Evolutionary conservation across 2,888 invertebrate genomes (phyloP), one percentile per base, ranked within the genome.

Genomic region (Bibio marci): DNA sequence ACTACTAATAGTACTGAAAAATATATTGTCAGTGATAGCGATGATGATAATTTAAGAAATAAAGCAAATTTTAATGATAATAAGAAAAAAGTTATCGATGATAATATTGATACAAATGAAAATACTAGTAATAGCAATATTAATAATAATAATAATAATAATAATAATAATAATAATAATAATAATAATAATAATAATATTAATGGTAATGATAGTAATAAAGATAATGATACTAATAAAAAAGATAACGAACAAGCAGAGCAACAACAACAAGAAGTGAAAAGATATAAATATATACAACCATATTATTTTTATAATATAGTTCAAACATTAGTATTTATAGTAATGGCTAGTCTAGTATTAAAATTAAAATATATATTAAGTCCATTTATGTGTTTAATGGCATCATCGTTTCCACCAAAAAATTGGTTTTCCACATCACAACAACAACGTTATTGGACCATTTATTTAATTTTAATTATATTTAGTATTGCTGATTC

Each of bases 351-450:
- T n/a, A 53, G 63, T 2, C 55, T 83, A 11, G 70, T 86, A 7
- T 83, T 85, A 81, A 62, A 86, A 49, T 55, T 86, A 35, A 85
- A 86, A 52, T 55, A 85, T 38, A 71, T 86, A 48, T 73, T 80
- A 56, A 78, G 79, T 1, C 81, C 83, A 0, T 82, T 83, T 48
- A 58, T 86, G 50, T 82, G 83, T 54, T 66, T 87, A 2, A 62
- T 82, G 2, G 69, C 75, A 1, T 75, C 82, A 0, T 57, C 86
- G 3, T 57, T 79, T 14, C 71, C 76, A 43, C 65, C 70, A 45
- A 66, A 65, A 51, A 67, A 70, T 57, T 73, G 70, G 57, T 65
- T 67, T 44, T 57, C 59, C 15, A 59, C 64, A 57, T 57, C 59
- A 44, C 55, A 56, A 35, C 55, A 56, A 35, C 54, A 55, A 43